Base-by-base conservation (phyloP, 2,113 vertebrate genomes). In the Anseranas semipalmata region DNA sequence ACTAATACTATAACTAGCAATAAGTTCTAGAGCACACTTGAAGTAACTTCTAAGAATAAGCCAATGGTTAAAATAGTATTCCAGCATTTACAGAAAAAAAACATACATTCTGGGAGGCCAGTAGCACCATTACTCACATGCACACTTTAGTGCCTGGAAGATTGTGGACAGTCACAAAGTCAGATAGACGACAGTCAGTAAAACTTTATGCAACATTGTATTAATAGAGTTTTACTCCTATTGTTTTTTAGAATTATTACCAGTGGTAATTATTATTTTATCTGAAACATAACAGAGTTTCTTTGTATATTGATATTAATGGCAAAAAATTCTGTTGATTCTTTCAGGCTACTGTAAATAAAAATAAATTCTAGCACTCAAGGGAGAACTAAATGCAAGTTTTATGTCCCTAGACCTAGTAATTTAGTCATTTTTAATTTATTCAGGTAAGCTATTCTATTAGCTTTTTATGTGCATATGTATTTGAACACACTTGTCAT, bases 121-220 rank as follows among this genome's bases (percentile, higher is more conserved):
- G 7, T 2, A 56, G 10, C 52, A 75, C 30, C 25, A 11, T 17
- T 37, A 46, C 10, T 58, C 45, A 30, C 8, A 67, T 0, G 0
- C 0, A 1, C 19, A 7, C 30, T 15, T 9, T 3, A 53, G 60
- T 30, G 10, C 9, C 55, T 62, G 20, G 15, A 35, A 35, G 30
- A 39, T 30, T 73, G 28, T 15, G 3, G 37, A 10, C 1, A 32
- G 41, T 46, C 50, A 32, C 32, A 65, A 50, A 33, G 8, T 52
- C 41, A 77, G n/a, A 68, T 25, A n/a, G 18, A 41, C 11, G 76
- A 4, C 9, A 63, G 9, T 28, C 15, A 50, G 11, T 15, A 67
- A 74, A 30, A 16, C 5, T 22, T 33, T 58, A 24, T 16, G 10
- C 10, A 87, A 84, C 84, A 63, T 2, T 9, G 1, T 14, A 35